Conservation (phyloP, 2,797 vertebrate genomes). For the Pteronotus mesoamericanus region DNA sequence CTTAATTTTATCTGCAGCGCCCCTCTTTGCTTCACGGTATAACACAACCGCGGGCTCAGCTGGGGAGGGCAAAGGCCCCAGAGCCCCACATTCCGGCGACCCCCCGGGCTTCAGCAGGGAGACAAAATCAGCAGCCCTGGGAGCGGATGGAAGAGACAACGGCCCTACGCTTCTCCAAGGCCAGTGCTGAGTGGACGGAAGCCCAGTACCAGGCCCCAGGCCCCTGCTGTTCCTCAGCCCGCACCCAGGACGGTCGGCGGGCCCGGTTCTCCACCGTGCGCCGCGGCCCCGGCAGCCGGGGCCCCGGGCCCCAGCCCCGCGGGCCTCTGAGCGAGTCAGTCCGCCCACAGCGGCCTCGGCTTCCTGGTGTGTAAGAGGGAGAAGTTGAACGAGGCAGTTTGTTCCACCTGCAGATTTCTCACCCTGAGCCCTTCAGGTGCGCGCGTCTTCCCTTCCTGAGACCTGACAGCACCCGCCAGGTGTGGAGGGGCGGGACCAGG, state of each 20-base stretch:
- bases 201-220: neutral
- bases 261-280: fast-evolving
- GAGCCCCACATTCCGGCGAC: neutral
- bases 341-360: neutral
- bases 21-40: neutral
- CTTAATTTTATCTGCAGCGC: neutral
- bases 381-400: neutral
- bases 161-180: neutral
- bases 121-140: neutral
- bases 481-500: neutral
- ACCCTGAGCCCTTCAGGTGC: neutral
- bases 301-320: neutral
- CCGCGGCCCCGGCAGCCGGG: no score
- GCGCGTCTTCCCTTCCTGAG: slow-evolving; percentile 36
- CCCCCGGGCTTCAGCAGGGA: neutral
- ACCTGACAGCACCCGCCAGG: no score
- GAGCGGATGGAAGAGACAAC: neutral
- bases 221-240: neutral
- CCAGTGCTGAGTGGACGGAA: neutral
- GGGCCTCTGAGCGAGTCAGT: neutral
- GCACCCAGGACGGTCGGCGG: neutral
- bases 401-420: neutral
- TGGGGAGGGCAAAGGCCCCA: neutral
- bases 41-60: neutral
- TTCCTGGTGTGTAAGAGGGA: neutral